Base-by-base conservation (phyloP, 2,888 invertebrate genomes). In the Silvanus unidentatus region DNA sequence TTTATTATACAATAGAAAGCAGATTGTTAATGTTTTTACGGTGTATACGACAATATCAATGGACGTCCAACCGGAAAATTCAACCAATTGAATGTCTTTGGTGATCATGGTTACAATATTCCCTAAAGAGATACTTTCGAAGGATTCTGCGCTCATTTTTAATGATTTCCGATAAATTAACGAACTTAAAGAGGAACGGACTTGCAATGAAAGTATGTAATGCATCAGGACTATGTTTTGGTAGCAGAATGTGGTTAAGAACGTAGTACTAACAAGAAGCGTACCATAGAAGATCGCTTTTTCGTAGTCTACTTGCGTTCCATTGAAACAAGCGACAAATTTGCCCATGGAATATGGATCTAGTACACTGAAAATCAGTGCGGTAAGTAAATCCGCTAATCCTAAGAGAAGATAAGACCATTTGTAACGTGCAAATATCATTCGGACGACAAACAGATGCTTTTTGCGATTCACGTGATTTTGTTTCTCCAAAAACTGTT, bases 1-100 rank as follows among this genome's bases (percentile, higher is more conserved):
- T 37, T 42, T 47, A 15, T 35, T 37, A 22, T 47, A 50, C 27
- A 49, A 39, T 12, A 49, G 38, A 14, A 36, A 49, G 29, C 42
- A 49, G 30, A 49, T 28, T 1, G 45, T 32, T 11, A n/a, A 29
- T 1, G 90, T 86, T 59, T 91, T 87, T 15, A 90, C 64, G 0
- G 93, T 90, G 0, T 90, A 93, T 47, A 93, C 83, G 90, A 93
- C 91, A 12, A 94, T 74, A 67, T 91, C 94, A 71, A 93, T 93
- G 2, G 91, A 69, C 66, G 92, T 92, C 55, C 88, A 81, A 30
- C 89, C 77, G 10, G 88, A 95, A 94, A 68, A 95, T 11, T 32
- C 32, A 12, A 32, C 92, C 41, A 92, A 79, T 58, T 86, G 85
- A 53, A 94, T 88, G 69, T 96, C 96, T 66, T 94, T 96, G 1